Base-by-base conservation (phyloP, 30 jellyfish, hydroid and myxozoan species). In the Hydractinia echinata region DNA sequence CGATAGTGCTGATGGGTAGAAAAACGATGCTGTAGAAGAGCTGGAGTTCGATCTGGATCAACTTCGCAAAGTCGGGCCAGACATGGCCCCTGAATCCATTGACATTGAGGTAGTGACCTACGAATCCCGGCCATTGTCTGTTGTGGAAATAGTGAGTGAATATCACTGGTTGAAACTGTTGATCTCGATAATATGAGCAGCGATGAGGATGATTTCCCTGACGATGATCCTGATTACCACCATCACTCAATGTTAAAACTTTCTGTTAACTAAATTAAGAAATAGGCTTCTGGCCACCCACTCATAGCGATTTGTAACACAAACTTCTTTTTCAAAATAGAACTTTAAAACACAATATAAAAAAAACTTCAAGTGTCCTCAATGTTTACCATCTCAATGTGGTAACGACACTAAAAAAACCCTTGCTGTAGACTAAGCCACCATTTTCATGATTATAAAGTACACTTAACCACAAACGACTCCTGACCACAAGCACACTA, bases 111-210 rank as follows among this genome's bases (percentile, higher is more conserved):
- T 81, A 81, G 88, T 19, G 68, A 81, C 85, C 87, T 61, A 81
- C 84, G 81, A 81, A 81, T 62, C 86, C 67, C 84, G 53, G 67
- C 87, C 88, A 81, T 67, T 81, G 87, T 61, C 85, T 81, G 88
- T 61, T 68, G 61, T 19, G 76, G 44, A 81, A 81, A 49, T 67
- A 61, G 86, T 81, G 64, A 81, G 67, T 85, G 64, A 81, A 61
- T 85, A 61, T 49, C 88, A 61, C n/a, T 61, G 72, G 67, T 30
- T 30, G 44, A 30, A 30, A 30, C 44, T 30, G 44, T 30, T 30
- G 44, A 30, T 30, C 84, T 18, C 8, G 76, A 69, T 61, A 85
- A 11, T 81, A 81, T 67, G 76, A 61, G 85, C 88, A 81, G 86
- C 67, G 86, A 67, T 85, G 72, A 81, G 88, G 88, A 81, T 81